A percentile compares a stretch with the other conserved stretches of the same genome.
These are phyloP conservation scores for Dunckerocampus dactyliophorus DNA, from an alignment of 2,113 vertebrate genomes.

Conservation along the genomic window DNA sequence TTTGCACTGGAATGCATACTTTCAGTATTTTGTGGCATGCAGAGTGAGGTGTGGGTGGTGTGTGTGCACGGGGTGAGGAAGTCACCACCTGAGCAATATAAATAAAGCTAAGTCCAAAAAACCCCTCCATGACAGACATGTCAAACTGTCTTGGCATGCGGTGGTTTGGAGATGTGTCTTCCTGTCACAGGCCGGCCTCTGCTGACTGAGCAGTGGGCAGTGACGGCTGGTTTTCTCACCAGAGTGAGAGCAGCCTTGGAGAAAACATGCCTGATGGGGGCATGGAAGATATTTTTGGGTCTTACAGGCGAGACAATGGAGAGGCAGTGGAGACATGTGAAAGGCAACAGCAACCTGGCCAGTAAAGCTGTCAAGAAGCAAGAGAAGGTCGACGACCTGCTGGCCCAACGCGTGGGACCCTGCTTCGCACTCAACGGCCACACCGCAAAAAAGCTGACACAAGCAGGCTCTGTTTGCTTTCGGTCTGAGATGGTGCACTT, in stretches of 20 bases:
- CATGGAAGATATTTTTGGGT: slow-evolving; percentile 66
- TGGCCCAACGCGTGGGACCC: slow-evolving; percentile 70
- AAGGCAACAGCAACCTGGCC: slow-evolving; percentile 46
- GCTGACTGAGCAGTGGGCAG: slow-evolving; percentile 62
- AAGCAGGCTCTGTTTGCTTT: slow-evolving; percentile 72
- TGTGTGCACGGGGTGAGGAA: slow-evolving; percentile 17
- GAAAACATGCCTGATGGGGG: slow-evolving; percentile 60
- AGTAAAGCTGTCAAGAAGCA: slow-evolving; percentile 54
- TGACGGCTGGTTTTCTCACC: slow-evolving; percentile 60
- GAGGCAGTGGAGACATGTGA: slow-evolving; percentile 51
- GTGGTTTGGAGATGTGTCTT: slow-evolving; percentile 53
- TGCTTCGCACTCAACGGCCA: slow-evolving; percentile 63
- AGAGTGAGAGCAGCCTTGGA: slow-evolving; percentile 59
- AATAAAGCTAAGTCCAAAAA: slow-evolving; percentile 28
- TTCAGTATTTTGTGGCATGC: background rate
- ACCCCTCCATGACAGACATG: slow-evolving; percentile 39
- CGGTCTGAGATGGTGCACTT: slow-evolving; percentile 60
- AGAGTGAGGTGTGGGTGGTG: slow-evolving; percentile 5
- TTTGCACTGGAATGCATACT: slow-evolving; percentile 1
- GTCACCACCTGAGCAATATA: slow-evolving; percentile 11
- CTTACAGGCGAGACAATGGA: slow-evolving; percentile 49
- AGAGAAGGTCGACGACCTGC: slow-evolving; percentile 35
- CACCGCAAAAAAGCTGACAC: slow-evolving; percentile 65
- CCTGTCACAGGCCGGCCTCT: slow-evolving; percentile 58
- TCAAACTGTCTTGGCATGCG: slow-evolving; percentile 55